These are phyloP conservation scores for Erynnis tages DNA, from an alignment of 2,888 invertebrate genomes.

Conservation along the genomic window DNA sequence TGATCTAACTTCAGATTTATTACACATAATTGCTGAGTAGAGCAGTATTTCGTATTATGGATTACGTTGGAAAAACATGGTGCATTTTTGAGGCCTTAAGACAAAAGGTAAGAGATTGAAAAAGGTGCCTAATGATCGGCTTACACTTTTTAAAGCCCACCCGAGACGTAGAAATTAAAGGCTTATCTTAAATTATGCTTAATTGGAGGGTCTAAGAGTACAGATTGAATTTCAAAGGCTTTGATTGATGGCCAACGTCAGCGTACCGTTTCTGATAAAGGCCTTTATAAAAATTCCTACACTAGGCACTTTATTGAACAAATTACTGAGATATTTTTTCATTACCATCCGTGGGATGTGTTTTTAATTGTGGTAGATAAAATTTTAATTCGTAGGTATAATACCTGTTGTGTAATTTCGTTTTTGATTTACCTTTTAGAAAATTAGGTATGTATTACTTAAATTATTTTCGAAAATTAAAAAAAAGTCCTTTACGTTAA, in stretches of 20 bases:
- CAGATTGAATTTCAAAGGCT: constrained; percentile 72
- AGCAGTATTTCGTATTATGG: constrained; percentile 72
- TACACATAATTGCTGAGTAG: constrained; percentile 74
- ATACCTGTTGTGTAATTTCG: too few relatives aligned
- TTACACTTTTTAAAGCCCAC: constrained; percentile 74
- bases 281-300: constrained; percentile 46
- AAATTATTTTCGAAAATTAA: too few relatives aligned
- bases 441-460: too few relatives aligned
- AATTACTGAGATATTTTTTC: background rate
- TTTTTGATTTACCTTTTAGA: too few relatives aligned
- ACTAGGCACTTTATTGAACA: constrained; percentile 46
- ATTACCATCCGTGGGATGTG: too few relatives aligned
- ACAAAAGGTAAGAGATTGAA: constrained; percentile 62
- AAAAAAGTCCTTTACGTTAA: too few relatives aligned
- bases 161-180: constrained; percentile 76
- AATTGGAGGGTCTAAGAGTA: constrained; percentile 75
- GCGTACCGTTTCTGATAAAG: constrained; percentile 51
- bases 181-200: constrained; percentile 78
- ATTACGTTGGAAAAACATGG: constrained; percentile 67
- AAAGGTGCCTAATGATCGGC: constrained; percentile 72
- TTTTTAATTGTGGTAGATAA: too few relatives aligned
- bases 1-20: constrained; percentile 75
- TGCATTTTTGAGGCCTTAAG: constrained; percentile 66
- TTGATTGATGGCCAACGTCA: constrained; percentile 71
- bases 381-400: too few relatives aligned